Percentiles rank a stretch among this genome's conserved stretches.
These are phyloP conservation scores for Antrozous pallidus DNA, from an alignment of 2,797 vertebrate species.

Conservation along the genomic window DNA sequence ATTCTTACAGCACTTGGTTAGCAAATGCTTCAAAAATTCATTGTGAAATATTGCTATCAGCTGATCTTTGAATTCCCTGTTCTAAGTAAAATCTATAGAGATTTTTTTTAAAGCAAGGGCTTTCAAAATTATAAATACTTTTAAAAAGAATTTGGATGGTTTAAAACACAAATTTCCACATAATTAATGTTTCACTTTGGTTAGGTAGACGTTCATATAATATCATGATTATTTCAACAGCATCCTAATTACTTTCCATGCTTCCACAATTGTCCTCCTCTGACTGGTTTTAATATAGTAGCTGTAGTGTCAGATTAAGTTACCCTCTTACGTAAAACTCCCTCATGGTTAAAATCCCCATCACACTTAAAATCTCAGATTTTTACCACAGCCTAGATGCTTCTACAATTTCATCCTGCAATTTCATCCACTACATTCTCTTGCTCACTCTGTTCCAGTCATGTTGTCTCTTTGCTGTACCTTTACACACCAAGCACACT, in stretches of 20 bases:
- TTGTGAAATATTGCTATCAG: neutral
- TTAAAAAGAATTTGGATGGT: constrained; percentile 10
- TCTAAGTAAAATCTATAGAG: neutral
- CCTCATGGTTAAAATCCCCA: neutral
- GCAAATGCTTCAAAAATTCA: neutral
- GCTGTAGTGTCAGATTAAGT: neutral
- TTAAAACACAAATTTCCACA: neutral
- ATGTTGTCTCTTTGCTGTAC: neutral
- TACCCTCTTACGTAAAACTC: neutral
- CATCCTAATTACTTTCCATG: neutral
- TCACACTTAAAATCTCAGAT: neutral
- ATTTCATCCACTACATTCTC: neutral
- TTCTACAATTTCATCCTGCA: neutral
- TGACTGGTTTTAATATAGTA: neutral
- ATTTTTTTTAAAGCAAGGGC: neutral
- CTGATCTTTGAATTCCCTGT: neutral
- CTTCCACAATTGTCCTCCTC: neutral
- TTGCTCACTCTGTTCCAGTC: neutral
- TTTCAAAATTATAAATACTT: neutral
- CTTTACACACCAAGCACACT: neutral
- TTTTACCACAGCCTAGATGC: neutral
- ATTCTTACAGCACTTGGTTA: neutral
- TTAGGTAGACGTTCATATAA: neutral
- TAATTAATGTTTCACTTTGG: neutral
- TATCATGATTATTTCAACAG: neutral